phyloP scores from a whole-genome alignment of 2,888 invertebrate species.

The Abrostola tripartita region DNA sequence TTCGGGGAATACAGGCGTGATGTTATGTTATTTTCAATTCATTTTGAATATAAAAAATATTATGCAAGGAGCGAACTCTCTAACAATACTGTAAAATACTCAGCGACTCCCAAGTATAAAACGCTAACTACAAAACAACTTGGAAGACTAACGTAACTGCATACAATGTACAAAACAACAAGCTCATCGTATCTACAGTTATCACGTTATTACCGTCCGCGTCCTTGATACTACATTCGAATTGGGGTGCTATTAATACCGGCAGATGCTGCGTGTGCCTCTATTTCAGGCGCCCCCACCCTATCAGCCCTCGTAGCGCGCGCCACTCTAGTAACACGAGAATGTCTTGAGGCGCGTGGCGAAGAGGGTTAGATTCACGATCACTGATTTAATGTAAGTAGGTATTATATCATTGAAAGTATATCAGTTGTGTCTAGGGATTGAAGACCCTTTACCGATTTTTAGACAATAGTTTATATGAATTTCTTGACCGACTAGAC shows the following conservation, averaged over 20 bases:
- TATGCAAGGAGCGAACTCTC: too few species aligned
- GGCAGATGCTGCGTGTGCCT: constrained; percentile 77
- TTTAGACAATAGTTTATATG: too few species aligned
- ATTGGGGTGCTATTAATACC: constrained; percentile 83
- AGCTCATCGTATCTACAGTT: constrained; percentile 23
- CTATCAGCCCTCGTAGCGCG: constrained; percentile 58
- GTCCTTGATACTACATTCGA: constrained; percentile 86
- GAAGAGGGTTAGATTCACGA: constrained; percentile 34
- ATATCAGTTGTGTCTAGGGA: too few species aligned
- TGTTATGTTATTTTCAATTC: too few species aligned
- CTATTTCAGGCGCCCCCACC: constrained; percentile 79
- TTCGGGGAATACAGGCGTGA: too few species aligned
- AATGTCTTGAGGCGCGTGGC: constrained; percentile 55
- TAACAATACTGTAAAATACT: too few species aligned
- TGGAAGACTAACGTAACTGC: background rate
- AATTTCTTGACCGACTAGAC: too few species aligned
- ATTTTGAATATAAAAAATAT: too few species aligned
- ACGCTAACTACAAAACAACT: too few species aligned
- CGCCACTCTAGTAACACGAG: constrained; percentile 54
- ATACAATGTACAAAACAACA: constrained; percentile 5
- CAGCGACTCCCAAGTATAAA: too few species aligned
- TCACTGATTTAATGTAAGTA: constrained; percentile 46
- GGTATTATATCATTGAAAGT: background rate
- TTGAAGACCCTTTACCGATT: too few species aligned
- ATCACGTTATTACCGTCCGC: constrained; percentile 72